Evolutionary conservation across 1,140 invertebrate genomes (phyloP).

Genomic region (Drosophila melanica): DNA sequence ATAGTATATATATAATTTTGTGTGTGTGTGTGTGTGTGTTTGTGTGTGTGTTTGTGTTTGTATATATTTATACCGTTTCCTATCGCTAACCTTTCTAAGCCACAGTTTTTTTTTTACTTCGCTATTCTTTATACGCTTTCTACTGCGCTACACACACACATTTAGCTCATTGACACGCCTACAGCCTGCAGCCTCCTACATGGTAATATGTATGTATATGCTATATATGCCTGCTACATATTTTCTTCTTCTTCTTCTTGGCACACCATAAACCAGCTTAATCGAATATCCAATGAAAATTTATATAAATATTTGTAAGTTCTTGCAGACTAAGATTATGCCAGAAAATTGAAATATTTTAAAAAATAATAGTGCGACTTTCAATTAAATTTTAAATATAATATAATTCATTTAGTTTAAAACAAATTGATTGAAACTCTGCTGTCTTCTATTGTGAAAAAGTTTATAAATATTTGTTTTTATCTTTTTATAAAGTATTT

Average conservation of each 20-base stretch:
- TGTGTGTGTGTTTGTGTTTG: constrained; percentile 30
- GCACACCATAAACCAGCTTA: constrained; percentile 46
- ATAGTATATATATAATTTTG: constrained; percentile 41
- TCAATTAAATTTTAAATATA: background rate
- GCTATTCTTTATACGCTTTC: constrained; percentile 13
- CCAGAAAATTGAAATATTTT: background rate
- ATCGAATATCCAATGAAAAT: constrained; percentile 10
- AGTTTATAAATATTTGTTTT: too few species aligned
- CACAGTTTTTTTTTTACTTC: constrained; percentile 11
- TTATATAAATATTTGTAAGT: too few species aligned
- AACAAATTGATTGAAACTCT: too few species aligned
- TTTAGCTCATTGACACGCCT: constrained; percentile 33
- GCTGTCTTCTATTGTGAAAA: too few species aligned
- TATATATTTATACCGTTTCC: constrained; percentile 16
- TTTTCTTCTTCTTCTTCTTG: constrained; percentile 31
- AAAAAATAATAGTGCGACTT: background rate
- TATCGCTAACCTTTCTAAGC: constrained; percentile 29
- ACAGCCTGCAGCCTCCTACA: constrained; percentile 33
- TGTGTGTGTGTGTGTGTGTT: constrained; percentile 39
- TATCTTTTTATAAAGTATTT: too few species aligned
- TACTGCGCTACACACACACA: constrained; percentile 32
- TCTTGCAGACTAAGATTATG: constrained; percentile 25
- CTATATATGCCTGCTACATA: constrained; percentile 38
- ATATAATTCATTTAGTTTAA: too few species aligned
- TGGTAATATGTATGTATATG: constrained; percentile 39